Conservation (phyloP, 2,797 vertebrate species). For the Meriones psammophilus region DNA sequence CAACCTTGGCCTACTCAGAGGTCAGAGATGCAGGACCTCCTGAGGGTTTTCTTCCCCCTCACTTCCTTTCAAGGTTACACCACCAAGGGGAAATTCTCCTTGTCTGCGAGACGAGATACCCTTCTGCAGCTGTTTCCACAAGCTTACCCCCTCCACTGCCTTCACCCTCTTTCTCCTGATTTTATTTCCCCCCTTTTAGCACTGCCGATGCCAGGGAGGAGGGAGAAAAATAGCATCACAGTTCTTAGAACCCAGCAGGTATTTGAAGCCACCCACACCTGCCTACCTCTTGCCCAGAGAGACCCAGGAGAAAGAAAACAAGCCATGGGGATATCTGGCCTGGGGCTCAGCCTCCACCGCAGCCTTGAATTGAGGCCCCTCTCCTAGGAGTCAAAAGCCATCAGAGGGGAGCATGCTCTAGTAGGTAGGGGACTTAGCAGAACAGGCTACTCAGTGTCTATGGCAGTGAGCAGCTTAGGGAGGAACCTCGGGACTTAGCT, state of each 20-base stretch:
- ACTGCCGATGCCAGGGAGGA: constrained; percentile 40
- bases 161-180: background rate
- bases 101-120: background rate
- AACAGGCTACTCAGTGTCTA: background rate
- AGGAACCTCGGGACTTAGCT: background rate
- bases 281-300: background rate
- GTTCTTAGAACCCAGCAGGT: constrained; percentile 59
- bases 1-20: background rate
- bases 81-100: background rate
- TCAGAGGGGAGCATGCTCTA: accelerated
- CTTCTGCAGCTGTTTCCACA: constrained; percentile 7
- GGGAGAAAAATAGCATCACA: constrained; percentile 46
- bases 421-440: accelerated
- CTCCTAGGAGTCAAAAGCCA: background rate
- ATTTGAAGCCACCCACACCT: background rate
- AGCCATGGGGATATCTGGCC: background rate
- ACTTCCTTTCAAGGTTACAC: background rate
- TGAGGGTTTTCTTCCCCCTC: accelerated
- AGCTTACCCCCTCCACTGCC: background rate
- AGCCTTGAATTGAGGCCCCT: background rate
- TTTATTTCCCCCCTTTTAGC: background rate
- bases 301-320: background rate
- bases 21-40: background rate
- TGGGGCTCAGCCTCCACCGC: background rate
- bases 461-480: background rate